phyloP scores from a whole-genome alignment of 2,888 invertebrate species.

The Apantesis nais region DNA sequence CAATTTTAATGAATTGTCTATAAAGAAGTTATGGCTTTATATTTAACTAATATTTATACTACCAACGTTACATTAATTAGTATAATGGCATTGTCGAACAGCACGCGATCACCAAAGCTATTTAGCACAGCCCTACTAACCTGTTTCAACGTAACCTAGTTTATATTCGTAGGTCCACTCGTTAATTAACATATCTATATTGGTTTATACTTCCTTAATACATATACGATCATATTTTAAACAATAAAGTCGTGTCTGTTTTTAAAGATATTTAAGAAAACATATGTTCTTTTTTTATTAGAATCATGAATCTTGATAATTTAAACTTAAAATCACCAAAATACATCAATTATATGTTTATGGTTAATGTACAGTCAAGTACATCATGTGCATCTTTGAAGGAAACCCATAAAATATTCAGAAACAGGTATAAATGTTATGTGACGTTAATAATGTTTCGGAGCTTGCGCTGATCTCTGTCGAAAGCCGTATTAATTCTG shows the following conservation, averaged over 20 bases:
- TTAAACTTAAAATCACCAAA: background rate
- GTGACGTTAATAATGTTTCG: conserved; percentile 19
- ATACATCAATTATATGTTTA: conserved; percentile 15
- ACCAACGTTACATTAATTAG: conserved; percentile 27
- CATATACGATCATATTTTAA: background rate
- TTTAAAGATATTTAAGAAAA: background rate
- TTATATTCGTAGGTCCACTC: conserved; percentile 27
- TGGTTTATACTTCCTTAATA: background rate
- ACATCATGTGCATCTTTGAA: conserved; percentile 14
- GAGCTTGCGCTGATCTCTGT: conserved; percentile 1
- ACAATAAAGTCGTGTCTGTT: no score
- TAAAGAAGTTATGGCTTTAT: conserved; percentile 8
- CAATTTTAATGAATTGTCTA: background rate
- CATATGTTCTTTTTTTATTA: background rate
- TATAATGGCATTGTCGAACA: conserved; percentile 38
- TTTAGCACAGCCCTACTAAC: conserved; percentile 39
- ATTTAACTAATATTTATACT: conserved; percentile 5
- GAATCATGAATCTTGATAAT: background rate
- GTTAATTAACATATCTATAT: conserved; percentile 4
- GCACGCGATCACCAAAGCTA: conserved; percentile 42
- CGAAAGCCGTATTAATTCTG: conserved; percentile 15
- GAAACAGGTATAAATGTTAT: conserved; percentile 11
- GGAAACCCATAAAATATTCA: conserved; percentile 25
- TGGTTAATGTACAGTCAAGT: conserved; percentile 36
- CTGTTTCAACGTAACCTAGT: conserved; percentile 39